A percentile compares a stretch with the other conserved stretches of the same genome.
Conservation (phyloP, 2,888 invertebrate species). For the Polydrusus tereticollis region DNA sequence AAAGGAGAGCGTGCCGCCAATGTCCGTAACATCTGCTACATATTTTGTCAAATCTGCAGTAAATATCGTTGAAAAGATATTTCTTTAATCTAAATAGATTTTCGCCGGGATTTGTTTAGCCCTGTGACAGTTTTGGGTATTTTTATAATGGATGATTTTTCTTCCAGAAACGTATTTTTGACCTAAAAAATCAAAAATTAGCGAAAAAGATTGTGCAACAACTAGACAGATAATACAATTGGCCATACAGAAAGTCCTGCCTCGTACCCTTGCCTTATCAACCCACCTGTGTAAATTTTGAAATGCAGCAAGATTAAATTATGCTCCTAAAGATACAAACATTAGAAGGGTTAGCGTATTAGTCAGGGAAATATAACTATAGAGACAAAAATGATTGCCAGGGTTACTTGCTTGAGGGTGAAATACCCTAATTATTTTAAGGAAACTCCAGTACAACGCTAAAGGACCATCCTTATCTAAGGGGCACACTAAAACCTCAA, state of each 20-base stretch:
- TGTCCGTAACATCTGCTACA: conserved; percentile 35
- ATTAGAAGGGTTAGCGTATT: neutral
- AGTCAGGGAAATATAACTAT: conserved; percentile 7
- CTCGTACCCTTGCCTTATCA: too few species aligned
- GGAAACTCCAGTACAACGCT: conserved; percentile 7
- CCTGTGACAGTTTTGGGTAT: neutral
- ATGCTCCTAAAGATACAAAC: neutral
- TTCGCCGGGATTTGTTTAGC: neutral
- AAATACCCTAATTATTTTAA: conserved; percentile 17
- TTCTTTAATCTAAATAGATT: conserved; percentile 12
- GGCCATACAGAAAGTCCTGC: too few species aligned
- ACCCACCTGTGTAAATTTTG: neutral
- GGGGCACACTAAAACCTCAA: conserved; percentile 39
- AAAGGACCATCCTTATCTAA: conserved; percentile 33
- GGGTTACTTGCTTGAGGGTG: conserved; percentile 13
- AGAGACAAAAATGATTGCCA: conserved; percentile 8
- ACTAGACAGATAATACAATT: too few species aligned
- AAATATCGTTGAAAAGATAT: conserved; percentile 16
- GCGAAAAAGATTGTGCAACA: too few species aligned
- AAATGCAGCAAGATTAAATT: neutral
- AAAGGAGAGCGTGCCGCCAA: conserved; percentile 12
- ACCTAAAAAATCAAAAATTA: too few species aligned
- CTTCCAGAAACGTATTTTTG: too few species aligned
- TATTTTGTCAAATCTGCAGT: conserved; percentile 36
- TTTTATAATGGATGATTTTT: too few species aligned